phyloP scores from a whole-genome alignment of 2,113 vertebrate species.

The Dryoscopus gambensis region DNA sequence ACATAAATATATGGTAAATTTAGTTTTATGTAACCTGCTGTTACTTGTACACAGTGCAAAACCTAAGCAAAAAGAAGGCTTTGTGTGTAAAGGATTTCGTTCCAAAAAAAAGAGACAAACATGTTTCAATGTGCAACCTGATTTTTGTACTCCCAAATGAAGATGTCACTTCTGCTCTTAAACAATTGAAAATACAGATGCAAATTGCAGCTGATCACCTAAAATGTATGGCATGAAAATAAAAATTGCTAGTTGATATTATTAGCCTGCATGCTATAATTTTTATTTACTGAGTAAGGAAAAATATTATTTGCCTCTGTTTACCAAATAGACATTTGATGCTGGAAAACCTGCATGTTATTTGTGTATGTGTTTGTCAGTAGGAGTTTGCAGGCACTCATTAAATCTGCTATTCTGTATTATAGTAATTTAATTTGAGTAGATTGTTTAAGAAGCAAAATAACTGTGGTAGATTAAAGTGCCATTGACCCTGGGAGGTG shows the following conservation, averaged over 20 bases:
- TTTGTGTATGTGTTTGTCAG: slow-evolving; percentile 10
- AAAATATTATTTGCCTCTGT: background rate
- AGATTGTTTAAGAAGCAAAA: slow-evolving; percentile 57
- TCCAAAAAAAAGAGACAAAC: background rate
- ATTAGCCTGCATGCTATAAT: slow-evolving; percentile 36
- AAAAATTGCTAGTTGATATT: slow-evolving; percentile 40
- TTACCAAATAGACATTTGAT: slow-evolving; percentile 36
- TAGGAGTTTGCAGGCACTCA: background rate
- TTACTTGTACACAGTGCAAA: background rate
- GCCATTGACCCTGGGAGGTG: slow-evolving; percentile 34
- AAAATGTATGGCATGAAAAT: slow-evolving; percentile 54
- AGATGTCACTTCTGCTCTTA: slow-evolving; percentile 42
- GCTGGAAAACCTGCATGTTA: background rate
- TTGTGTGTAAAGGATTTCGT: slow-evolving; percentile 1
- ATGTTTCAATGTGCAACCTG: background rate
- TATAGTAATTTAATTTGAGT: slow-evolving; percentile 50
- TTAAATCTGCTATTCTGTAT: slow-evolving; percentile 35
- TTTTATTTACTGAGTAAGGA: slow-evolving; percentile 34
- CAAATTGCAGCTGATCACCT: slow-evolving; percentile 49
- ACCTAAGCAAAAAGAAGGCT: background rate
- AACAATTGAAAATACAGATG: slow-evolving; percentile 62
- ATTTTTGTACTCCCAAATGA: slow-evolving; percentile 41
- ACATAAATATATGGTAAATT: background rate
- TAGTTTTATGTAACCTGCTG: slow-evolving; percentile 12
- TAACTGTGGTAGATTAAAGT: slow-evolving; percentile 41